Evolutionary conservation across 2,797 vertebrate species (phyloP).

Genomic region (Scleropages formosus): DNA sequence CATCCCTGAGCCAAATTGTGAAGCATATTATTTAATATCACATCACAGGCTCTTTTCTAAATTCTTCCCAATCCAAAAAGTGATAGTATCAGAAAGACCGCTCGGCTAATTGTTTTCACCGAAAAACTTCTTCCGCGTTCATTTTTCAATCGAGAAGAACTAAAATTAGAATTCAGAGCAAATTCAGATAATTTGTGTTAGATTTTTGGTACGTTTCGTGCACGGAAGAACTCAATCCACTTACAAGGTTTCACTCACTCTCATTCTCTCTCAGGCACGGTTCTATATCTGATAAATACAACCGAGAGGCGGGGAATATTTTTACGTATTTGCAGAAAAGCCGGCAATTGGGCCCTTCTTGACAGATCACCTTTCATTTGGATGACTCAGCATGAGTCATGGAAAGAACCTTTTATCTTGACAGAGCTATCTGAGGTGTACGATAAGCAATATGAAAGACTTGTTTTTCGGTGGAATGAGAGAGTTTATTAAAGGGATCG

Average conservation of each 20-base stretch:
- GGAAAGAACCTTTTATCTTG: constrained; percentile 46
- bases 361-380: constrained; percentile 52
- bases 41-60: no score
- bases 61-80: no score
- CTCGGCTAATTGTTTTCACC: no score
- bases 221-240: no score
- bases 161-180: no score
- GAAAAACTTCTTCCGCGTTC: no score
- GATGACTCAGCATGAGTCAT: constrained; percentile 43
- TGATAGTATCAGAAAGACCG: no score
- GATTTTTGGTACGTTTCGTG: no score
- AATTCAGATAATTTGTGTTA: no score
- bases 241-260: no score
- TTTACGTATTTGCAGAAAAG: constrained; percentile 7
- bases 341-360: constrained; percentile 52
- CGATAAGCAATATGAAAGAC: constrained; percentile 41
- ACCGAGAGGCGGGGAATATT: constrained; percentile 46
- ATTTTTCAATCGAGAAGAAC: no score
- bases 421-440: constrained; percentile 51
- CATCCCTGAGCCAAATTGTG: constrained; percentile 25
- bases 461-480: constrained; percentile 39
- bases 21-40: no score
- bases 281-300: constrained; percentile 39
- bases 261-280: constrained; percentile 31
- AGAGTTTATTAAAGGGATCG: constrained; percentile 35